phyloP scores from a whole-genome alignment of 2,888 invertebrate genomes.

The Ormyrus rosae region DNA sequence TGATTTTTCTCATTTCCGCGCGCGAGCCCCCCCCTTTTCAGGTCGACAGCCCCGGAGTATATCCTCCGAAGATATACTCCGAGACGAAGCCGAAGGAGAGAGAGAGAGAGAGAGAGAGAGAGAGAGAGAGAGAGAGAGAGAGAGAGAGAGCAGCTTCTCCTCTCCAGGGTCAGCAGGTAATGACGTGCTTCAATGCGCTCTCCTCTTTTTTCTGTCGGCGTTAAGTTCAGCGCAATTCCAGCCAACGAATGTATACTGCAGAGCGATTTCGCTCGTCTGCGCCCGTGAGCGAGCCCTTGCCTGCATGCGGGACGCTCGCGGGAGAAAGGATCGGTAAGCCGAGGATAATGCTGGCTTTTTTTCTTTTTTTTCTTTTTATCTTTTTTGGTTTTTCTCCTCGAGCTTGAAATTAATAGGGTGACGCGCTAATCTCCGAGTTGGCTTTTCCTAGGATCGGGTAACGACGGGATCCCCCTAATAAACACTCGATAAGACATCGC shows the following conservation, averaged over 20 bases:
- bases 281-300: too few species aligned
- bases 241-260: not conserved
- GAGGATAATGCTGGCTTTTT: too few species aligned
- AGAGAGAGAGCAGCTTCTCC: slow-evolving; percentile 51
- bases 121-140: not conserved
- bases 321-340: too few species aligned
- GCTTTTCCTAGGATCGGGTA: too few species aligned
- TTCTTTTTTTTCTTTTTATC: too few species aligned
- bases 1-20: not conserved
- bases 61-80: slow-evolving; percentile 24
- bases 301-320: too few species aligned
- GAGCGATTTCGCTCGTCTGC: too few species aligned
- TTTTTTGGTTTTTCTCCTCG: too few species aligned
- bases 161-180: slow-evolving; percentile 64
- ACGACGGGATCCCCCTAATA: too few species aligned
- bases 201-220: slow-evolving; percentile 32
- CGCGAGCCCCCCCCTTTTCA: not conserved
- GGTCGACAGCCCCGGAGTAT: slow-evolving; percentile 18
- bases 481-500: too few species aligned
- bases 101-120: slow-evolving; percentile 49
- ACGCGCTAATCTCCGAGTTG: too few species aligned
- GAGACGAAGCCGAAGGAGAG: not conserved
- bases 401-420: too few species aligned
- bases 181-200: slow-evolving; percentile 50
- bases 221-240: not conserved